These are phyloP conservation scores for Chloropsis cyanopogon DNA, from an alignment of 2,113 vertebrate species.

Conservation along the genomic window DNA sequence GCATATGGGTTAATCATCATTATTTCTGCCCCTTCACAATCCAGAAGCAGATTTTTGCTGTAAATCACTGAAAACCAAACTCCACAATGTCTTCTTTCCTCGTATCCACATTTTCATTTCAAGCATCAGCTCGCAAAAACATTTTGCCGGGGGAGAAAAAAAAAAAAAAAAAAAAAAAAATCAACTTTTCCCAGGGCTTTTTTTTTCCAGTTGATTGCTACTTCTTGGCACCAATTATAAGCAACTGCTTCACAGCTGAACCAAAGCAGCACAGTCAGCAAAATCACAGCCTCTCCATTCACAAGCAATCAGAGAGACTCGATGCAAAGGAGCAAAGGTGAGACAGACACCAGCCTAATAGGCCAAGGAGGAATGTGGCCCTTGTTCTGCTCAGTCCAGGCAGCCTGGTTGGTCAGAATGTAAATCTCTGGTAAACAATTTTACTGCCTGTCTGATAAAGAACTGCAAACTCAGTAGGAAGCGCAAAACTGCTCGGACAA, in stretches of 20 bases:
- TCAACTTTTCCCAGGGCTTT: neutral
- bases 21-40: neutral
- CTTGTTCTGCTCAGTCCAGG: neutral
- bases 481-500: neutral
- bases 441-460: neutral
- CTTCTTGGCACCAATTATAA: slow-evolving; percentile 51
- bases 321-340: slow-evolving; percentile 39
- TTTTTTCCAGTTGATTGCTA: slow-evolving; percentile 33
- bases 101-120: slow-evolving; percentile 38
- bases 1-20: neutral
- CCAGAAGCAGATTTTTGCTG: neutral
- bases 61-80: neutral
- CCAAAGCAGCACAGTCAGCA: slow-evolving; percentile 24
- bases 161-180: neutral
- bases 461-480: neutral
- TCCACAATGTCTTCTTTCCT: neutral
- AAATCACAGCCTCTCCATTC: neutral
- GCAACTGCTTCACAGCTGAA: slow-evolving; percentile 44
- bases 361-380: slow-evolving; percentile 27
- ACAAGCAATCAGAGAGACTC: slow-evolving; percentile 30
- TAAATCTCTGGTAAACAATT: slow-evolving; percentile 28
- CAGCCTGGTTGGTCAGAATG: slow-evolving; percentile 14
- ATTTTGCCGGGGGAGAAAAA: neutral
- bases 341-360: slow-evolving; percentile 16
- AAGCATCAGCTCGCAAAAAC: slow-evolving; percentile 21